Percentiles rank a stretch among this genome's conserved stretches.
phyloP scores from a whole-genome alignment of 2,888 invertebrate species.

The Cistogaster globosa region DNA sequence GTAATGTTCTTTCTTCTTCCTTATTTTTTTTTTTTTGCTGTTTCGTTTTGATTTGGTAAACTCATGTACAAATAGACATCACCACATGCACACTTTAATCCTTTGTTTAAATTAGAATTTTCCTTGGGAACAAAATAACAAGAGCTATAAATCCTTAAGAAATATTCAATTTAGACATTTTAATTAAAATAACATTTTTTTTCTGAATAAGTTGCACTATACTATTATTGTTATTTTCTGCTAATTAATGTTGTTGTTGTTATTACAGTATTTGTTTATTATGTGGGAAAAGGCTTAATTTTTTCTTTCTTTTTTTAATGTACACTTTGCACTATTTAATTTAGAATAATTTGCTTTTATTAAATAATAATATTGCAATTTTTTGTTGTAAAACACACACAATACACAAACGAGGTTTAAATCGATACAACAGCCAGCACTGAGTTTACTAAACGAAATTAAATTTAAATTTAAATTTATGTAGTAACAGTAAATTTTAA shows the following conservation, averaged over 20 bases:
- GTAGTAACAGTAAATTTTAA: too few relatives aligned
- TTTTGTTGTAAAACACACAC: conserved; percentile 46
- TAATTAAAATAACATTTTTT: conserved; percentile 1
- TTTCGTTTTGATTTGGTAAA: conserved; percentile 6
- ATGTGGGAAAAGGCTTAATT: conserved; percentile 32
- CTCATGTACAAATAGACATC: conserved; percentile 7
- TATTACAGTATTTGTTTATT: conserved; percentile 25
- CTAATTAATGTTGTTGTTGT: conserved; percentile 30
- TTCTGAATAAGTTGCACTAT: neutral
- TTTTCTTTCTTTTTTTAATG: conserved; percentile 33
- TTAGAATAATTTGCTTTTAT: conserved; percentile 36
- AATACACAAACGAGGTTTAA: conserved; percentile 64
- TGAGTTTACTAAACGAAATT: conserved; percentile 54
- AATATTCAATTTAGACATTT: conserved; percentile 1
- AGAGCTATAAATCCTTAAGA: neutral
- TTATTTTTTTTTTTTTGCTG: conserved; percentile 23
- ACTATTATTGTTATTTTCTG: neutral
- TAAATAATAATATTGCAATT: conserved; percentile 57
- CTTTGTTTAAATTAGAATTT: conserved; percentile 44
- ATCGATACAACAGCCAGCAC: conserved; percentile 57
- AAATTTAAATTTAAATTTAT: too few relatives aligned
- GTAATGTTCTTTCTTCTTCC: conserved; percentile 26
- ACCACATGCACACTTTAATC: neutral
- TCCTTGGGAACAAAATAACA: conserved; percentile 4
- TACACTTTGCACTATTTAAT: conserved; percentile 38